phyloP scores from a whole-genome alignment of 2,888 invertebrate genomes.

The Drosophila borealis region DNA sequence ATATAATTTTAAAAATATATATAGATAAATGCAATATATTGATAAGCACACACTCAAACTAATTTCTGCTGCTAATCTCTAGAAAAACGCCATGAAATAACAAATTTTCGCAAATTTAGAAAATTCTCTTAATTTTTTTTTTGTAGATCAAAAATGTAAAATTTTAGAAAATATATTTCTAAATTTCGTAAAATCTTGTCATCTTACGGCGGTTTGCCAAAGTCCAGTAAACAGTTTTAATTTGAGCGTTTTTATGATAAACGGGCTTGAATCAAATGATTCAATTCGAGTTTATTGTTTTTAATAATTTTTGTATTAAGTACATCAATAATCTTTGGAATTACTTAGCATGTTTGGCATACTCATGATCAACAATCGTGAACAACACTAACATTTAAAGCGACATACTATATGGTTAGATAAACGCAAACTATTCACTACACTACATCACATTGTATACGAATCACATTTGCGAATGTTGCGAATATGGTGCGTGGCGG shows the following conservation, averaged over 20 bases:
- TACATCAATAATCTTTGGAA: slow-evolving; percentile 4
- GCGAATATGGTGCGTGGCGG: slow-evolving; percentile 37
- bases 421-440: background rate
- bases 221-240: no score
- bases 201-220: no score
- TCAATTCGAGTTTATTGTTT: slow-evolving; percentile 12
- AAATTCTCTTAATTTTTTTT: no score
- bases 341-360: slow-evolving; percentile 6
- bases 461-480: slow-evolving; percentile 39
- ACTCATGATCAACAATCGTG: slow-evolving; percentile 12
- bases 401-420: slow-evolving; percentile 24
- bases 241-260: slow-evolving; percentile 3
- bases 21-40: background rate
- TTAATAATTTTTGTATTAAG: background rate
- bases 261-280: slow-evolving; percentile 21
- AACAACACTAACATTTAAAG: slow-evolving; percentile 45
- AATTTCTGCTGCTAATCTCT: no score
- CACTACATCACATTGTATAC: slow-evolving; percentile 40
- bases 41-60: no score
- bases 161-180: no score
- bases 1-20: background rate
- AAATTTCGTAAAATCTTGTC: no score
- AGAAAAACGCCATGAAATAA: no score
- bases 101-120: no score
- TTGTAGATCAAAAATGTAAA: no score